Evolutionary conservation across 2,113 vertebrate species (phyloP), one percentile per base, ranked within the genome.

Genomic region (Xyliphius kryptos): DNA sequence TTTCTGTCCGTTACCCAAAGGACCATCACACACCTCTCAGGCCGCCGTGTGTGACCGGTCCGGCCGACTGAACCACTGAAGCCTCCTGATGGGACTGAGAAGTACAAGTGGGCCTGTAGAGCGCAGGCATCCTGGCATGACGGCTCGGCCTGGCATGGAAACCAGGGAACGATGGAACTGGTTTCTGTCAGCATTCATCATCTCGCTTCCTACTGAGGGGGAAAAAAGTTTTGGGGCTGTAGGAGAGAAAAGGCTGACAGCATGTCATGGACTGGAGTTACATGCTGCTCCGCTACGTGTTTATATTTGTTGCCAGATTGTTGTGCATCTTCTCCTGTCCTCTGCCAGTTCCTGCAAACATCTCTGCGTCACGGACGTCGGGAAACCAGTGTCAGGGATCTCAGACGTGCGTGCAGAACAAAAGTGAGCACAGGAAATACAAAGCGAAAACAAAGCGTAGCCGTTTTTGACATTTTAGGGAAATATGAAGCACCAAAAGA

Each of bases 231-330:
- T 57, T 16, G 37, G 55, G 13, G 16, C 37, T 64, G 47, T 38
- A 5, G 51, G 36, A 36, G 63, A 47, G 36, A n/a, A 55, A 43
- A 52, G 82, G 79, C 79, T 85, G 86, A 85, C 84, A 87, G 83
- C 76, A 76, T 87, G 84, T 87, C 83, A 86, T 73, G 74, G 76
- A 82, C 74, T 79, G 80, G 72, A 77, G 80, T 81, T 82, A 77
- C 79, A 70, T 74, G 78, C 51, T 22, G 37, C 48, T 56, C 51
- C 47, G 19, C 85, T 83, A 83, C 84, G 76, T 87, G 86, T 88
- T 88, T 85, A 82, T 87, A 87, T 88, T 87, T 88, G 86, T 85
- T 83, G 85, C 58, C 79, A 81, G 85, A 83, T 86, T 82, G 81
- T 82, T 65, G 61, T 46, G 52, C 19, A 46, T 8, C 32, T 59